Evolutionary conservation across 1,140 invertebrate genomes (phyloP), one percentile per base, ranked within the genome.

Genomic region (Trachymyrmex septentrionalis): DNA sequence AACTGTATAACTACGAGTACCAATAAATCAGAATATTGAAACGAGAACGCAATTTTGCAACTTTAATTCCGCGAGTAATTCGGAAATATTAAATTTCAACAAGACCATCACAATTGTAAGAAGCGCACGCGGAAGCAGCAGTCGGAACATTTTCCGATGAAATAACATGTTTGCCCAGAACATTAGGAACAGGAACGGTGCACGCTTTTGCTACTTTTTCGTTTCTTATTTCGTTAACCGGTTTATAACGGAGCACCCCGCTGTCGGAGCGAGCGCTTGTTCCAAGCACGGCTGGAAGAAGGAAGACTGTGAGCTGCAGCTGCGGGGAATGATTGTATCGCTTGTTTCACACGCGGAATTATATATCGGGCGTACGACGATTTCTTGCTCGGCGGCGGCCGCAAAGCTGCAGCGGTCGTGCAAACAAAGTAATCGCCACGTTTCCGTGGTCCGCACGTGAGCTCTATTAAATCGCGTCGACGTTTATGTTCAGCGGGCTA

Each of bases 111-210:
- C 64, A 44, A 72, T 75, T 38, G 27, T 84, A 61, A 84, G 44
- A 75, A 73, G 55, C 24, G 4, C 38, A 69, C n/a, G 55, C 24
- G 38, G 24, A 14, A n/a, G n/a, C n/a, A n/a, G 34, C 2, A 5
- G 53, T 48, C 53, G 50, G 21, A 75, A 34, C 19, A 84, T 84
- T 84, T 84, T 63, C 69, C 80, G 80, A 84, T 75, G 38, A 84
- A 84, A 84, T 84, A 84, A 84, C 69, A 84, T 75, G 80, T 75
- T 84, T 73, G 55, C 80, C 53, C 12, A 38, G n/a, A 61, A 27
- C 69, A 61, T 75, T 59, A 55, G 19, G 19, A 48, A 30, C 69
- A 50, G 59, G 38, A 75, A 75, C 24, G 80, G 67, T 14, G 14
- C 80, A 27, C 48, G 50, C 24, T 44, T 53, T 38, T 34, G 30